Conservation (phyloP, 2,888 invertebrate genomes). For the Leptogaster cylindrica region DNA sequence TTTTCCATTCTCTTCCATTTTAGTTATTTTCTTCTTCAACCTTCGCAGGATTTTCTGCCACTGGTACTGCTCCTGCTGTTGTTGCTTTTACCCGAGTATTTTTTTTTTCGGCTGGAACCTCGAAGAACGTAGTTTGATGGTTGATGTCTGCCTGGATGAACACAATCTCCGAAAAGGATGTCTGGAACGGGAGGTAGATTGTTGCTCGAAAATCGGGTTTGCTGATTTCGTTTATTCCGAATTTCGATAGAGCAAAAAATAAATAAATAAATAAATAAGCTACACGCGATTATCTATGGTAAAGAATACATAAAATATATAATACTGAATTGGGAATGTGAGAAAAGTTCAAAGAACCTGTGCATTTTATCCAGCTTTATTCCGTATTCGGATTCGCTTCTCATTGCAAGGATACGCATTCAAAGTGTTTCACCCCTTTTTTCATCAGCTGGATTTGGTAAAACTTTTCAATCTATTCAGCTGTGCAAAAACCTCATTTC, state of each 20-base stretch:
- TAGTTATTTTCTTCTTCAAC: slow-evolving; percentile 38
- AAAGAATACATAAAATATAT: slow-evolving; percentile 25
- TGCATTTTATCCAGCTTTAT: slow-evolving; percentile 23
- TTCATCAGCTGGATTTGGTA: too few species aligned
- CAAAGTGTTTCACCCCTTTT: too few species aligned
- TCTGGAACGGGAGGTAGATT: slow-evolving; percentile 28
- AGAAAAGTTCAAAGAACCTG: slow-evolving; percentile 37
- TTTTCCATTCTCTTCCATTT: slow-evolving; percentile 33
- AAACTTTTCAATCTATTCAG: too few species aligned
- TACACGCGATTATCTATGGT: slow-evolving; percentile 30
- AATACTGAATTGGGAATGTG: not conserved
- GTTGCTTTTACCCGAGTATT: not conserved
- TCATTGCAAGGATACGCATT: too few species aligned
- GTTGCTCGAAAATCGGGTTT: slow-evolving; percentile 10
- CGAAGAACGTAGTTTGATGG: slow-evolving; percentile 40
- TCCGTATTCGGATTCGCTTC: too few species aligned
- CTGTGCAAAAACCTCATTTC: too few species aligned
- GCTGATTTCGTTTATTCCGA: slow-evolving; percentile 38
- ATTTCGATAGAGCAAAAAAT: slow-evolving; percentile 31
- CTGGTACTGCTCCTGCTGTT: not conserved
- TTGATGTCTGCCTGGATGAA: slow-evolving; percentile 41
- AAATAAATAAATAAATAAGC: too few species aligned
- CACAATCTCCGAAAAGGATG: slow-evolving; percentile 40
- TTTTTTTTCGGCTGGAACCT: slow-evolving; percentile 25
- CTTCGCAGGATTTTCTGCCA: not conserved